Evolutionary conservation across 37 sponge, comb jelly and placozoan genomes (phyloP), one percentile per base, ranked within the genome.

Genomic region (Dysidea cf. avara): DNA sequence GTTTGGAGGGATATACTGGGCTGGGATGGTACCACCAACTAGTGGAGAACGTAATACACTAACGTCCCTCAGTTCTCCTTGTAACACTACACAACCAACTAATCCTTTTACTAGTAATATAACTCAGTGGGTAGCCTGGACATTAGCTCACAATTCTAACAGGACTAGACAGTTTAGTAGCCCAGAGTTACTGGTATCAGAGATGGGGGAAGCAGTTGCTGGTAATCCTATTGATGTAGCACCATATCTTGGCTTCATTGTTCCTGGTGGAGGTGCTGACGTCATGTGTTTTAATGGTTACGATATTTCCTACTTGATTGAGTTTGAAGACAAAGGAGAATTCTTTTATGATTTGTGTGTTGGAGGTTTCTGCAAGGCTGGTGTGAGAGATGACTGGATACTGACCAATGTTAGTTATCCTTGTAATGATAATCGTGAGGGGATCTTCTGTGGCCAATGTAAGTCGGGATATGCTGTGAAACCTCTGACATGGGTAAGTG

Each of bases 361-460:
- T 11, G 47, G 64, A 21, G 85, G 90, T 0, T 89, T 70, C 38
- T 89, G 90, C 48, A 53, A 63, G 14, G 78, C 74, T 13, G 56
- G 68, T 38, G 16, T 65, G 0, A 30, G 33, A 24, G 29, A 62
- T 5, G 40, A 24, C 20, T 89, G 90, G 90, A 43, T 40, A 37
- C 24, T 79, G n/a, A 59, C 72, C 0, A 61, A 84, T 71, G 67
- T 60, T 47, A 51, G 62, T 25, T 80, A 39, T 35, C 90, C 87
- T 9, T 92, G 92, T 66, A 60, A 59, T 2, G 80, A 66, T 36
- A 79, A 79, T 51, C 74, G 92, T 31, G 46, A 81, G 66, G 92
- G 92, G 14, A 34, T 56, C 4, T 67, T 92, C 35, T 92, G 92
- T 74, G 92, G 92, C 0, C 76, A 83, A 54, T 92, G 92, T 57